Evolutionary conservation across 2,113 vertebrate species (phyloP).

Genomic region (Oryzias curvinotus): DNA sequence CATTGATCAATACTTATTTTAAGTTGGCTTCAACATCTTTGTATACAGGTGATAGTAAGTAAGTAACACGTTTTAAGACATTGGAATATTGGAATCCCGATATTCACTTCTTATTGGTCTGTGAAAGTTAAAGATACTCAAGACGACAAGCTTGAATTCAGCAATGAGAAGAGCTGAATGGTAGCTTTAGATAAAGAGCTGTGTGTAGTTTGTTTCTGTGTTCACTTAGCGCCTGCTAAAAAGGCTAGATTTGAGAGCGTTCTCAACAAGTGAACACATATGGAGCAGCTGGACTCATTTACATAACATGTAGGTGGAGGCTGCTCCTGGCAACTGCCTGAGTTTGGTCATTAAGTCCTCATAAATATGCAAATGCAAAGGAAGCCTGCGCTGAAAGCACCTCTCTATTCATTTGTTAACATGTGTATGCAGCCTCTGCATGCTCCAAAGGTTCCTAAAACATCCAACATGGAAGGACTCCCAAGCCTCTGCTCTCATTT

Average conservation of each 20-base stretch:
- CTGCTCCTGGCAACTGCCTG: slow-evolving; percentile 44
- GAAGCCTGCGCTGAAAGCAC: slow-evolving; percentile 16
- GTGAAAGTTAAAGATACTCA: too few relatives aligned
- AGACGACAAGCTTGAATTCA: background rate
- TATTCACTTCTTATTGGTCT: too few relatives aligned
- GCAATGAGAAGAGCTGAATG: background rate
- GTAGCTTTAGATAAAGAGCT: background rate
- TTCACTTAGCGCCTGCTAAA: slow-evolving; percentile 29
- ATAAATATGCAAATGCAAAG: slow-evolving; percentile 51
- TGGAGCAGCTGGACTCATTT: slow-evolving; percentile 40
- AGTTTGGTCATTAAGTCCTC: slow-evolving; percentile 62
- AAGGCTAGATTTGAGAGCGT: slow-evolving; percentile 30
- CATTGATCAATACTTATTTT: too few relatives aligned
- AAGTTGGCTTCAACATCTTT: too few relatives aligned
- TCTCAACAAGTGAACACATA: slow-evolving; percentile 30
- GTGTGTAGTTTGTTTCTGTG: too few relatives aligned
- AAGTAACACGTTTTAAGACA: too few relatives aligned
- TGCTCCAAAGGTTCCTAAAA: background rate
- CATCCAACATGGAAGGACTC: too few relatives aligned
- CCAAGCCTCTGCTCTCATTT: too few relatives aligned
- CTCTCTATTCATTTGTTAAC: slow-evolving; percentile 7
- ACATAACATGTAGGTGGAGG: slow-evolving; percentile 60
- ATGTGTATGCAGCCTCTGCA: background rate
- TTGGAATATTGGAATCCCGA: too few relatives aligned
- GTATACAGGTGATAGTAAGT: too few relatives aligned